Evolutionary conservation across 2,797 vertebrate species (phyloP).

Genomic region (Crocidura indochinensis): DNA sequence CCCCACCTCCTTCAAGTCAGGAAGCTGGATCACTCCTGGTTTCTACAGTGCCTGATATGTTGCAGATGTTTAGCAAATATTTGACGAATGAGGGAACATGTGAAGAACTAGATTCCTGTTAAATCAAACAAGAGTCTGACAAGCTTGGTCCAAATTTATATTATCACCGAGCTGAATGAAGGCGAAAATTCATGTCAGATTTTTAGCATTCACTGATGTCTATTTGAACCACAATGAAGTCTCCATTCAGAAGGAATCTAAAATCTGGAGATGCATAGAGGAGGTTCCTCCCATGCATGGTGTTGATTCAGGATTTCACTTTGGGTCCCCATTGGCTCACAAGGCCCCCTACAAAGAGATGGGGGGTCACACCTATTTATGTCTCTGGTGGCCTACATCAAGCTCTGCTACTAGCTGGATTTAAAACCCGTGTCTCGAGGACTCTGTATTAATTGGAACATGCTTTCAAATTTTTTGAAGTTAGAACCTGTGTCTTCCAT

Average conservation of each 20-base stretch:
- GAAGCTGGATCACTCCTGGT: neutral
- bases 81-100: conserved; percentile 59
- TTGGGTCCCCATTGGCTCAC: neutral
- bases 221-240: conserved; percentile 27
- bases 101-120: conserved; percentile 38
- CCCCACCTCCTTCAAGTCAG: neutral
- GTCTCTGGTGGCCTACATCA: neutral
- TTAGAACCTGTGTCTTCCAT: neutral
- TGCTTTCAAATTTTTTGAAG: conserved; percentile 4
- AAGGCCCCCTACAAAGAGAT: neutral
- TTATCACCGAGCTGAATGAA: conserved; percentile 33
- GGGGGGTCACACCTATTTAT: neutral
- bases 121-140: conserved; percentile 63
- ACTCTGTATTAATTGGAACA: neutral
- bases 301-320: neutral
- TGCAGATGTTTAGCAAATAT: neutral
- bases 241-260: neutral
- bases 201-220: neutral
- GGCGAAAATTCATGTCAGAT: conserved; percentile 31
- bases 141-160: conserved; percentile 49
- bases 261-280: neutral
- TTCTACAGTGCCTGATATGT: neutral
- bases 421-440: neutral
- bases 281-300: neutral
- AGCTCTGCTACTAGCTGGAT: neutral